Percentiles rank a stretch among this genome's conserved stretches.
Conservation (phyloP, 1,140 invertebrate genomes). For the Drosophila littoralis region DNA sequence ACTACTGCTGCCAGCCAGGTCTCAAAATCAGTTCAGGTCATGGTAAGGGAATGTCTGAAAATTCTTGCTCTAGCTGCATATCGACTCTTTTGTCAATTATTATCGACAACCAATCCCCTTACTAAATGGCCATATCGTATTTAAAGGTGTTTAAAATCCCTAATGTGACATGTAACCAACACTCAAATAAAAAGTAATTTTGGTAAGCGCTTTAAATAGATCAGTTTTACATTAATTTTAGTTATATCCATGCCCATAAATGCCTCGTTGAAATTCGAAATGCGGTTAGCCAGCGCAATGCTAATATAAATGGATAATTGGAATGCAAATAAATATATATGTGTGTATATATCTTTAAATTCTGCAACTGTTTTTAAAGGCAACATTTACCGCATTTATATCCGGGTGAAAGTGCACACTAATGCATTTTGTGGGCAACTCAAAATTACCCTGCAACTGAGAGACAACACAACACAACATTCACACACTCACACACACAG, state of each 20-base stretch:
- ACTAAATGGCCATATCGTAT: no score
- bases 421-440: slow-evolving; percentile 77
- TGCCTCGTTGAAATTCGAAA: neutral
- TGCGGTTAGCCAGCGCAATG: slow-evolving; percentile 3
- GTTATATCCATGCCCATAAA: neutral
- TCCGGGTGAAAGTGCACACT: slow-evolving; percentile 35
- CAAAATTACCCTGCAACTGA: slow-evolving; percentile 29
- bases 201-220: no score
- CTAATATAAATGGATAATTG: slow-evolving; percentile 32
- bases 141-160: no score
- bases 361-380: slow-evolving; percentile 26
- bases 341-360: slow-evolving; percentile 6
- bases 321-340: slow-evolving; percentile 13
- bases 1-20: neutral
- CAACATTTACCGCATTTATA: slow-evolving; percentile 28
- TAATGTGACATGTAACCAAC: no score
- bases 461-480: slow-evolving; percentile 25
- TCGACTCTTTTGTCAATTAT: no score
- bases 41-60: no score
- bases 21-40: no score
- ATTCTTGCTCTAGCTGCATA: no score
- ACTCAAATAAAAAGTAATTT: no score
- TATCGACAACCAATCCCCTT: no score
- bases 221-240: neutral
- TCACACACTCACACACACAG: slow-evolving; percentile 40